phyloP scores from a whole-genome alignment of 2,113 vertebrate species.

The Sceloporus undulatus region DNA sequence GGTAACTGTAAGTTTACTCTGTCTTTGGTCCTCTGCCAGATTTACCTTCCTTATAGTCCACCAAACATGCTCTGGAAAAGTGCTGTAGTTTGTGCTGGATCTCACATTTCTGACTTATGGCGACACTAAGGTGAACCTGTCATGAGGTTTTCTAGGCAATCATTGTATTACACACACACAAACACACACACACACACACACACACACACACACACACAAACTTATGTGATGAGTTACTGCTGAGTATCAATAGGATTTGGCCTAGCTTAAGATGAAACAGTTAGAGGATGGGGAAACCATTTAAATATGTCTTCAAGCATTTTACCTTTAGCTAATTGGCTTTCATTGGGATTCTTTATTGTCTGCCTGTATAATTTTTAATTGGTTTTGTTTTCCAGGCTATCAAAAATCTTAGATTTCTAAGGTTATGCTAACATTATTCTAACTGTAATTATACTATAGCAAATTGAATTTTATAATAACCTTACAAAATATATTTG shows the following conservation, averaged over 20 bases:
- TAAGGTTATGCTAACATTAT: neutral
- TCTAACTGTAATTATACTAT: constrained; percentile 8
- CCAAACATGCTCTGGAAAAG: neutral
- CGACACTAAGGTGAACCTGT: no score
- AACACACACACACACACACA: no score
- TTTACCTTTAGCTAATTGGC: neutral
- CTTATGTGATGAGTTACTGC: neutral
- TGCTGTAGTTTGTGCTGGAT: no score
- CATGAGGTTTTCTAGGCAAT: neutral
- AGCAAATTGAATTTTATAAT: constrained; percentile 24
- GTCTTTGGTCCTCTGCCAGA: no score
- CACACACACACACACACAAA: no score
- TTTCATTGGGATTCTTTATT: neutral
- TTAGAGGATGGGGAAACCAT: neutral
- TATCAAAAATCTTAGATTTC: constrained; percentile 16
- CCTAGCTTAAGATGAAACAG: neutral
- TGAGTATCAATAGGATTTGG: neutral
- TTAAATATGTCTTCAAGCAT: neutral
- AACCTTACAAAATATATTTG: constrained; percentile 27
- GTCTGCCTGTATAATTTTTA: neutral
- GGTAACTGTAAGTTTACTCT: no score
- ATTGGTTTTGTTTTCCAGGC: constrained; percentile 16
- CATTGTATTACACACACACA: neutral
- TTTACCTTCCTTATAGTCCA: neutral
- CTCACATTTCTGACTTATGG: no score